Evolutionary conservation across 2,797 vertebrate species (phyloP), one percentile per base, ranked within the genome.

Genomic region (Chelidonichthys spinosus): DNA sequence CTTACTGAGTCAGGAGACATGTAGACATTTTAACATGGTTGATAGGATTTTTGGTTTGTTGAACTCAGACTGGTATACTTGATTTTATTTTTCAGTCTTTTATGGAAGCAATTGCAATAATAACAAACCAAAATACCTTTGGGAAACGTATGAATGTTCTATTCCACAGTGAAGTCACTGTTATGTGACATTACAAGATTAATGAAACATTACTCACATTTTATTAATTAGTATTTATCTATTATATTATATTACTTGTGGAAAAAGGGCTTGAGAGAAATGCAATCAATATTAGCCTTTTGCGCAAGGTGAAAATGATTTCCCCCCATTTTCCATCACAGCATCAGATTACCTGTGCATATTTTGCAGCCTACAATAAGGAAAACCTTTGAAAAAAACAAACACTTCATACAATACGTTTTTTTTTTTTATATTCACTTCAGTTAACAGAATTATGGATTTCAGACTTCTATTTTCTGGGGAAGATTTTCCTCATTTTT

Each of bases 361-460:
- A 64, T 49, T 64, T 56, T 49, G 37, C 40, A 54, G 43, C 44
- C 54, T 15, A 44, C 46, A 60, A 52, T 18, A 49, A 59, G 14
- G 13, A 32, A 42, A 1, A 1, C 42, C 47, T 70, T 65, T 47
- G 43, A n/a, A 39, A 55, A 50, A 11, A 11, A 25, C 7, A 25
- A 56, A 37, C 11, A n/a, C 43, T 46, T 56, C 8, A 64, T 42
- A 17, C 11, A 61, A 78, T 39, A 39, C 4, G 1, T 25, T 25
- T 25, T 77, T 25, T 25, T 25, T 25, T 77, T 73, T 70, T 81
- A 59, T 40, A 67, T 81, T 70, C 63, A 49, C 39, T 61, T 60
- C 71, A 72, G 55, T 69, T 78, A 76, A 50, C 40, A 79, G n/a
- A 75, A 61, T 52, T 64, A 76, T 36, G 74, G 64, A 82, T 80